Evolutionary conservation across 2,797 vertebrate genomes (phyloP).

Genomic region (Varecia variegata): DNA sequence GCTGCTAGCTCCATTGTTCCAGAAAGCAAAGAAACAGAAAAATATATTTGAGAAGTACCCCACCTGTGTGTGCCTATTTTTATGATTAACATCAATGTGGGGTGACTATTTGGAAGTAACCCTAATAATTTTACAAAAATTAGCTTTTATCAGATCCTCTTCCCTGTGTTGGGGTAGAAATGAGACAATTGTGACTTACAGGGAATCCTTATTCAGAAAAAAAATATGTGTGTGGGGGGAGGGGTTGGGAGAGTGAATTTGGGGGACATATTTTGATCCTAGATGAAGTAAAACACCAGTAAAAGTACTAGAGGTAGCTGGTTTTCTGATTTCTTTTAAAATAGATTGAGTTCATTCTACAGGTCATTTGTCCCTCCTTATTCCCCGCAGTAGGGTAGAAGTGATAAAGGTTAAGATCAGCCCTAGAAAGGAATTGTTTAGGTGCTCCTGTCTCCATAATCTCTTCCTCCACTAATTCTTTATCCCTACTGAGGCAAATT

Average conservation of each 20-base stretch:
- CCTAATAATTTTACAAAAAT: slow-evolving; percentile 21
- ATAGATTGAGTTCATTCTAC: neutral
- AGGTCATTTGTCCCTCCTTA: neutral
- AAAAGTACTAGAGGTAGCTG: neutral
- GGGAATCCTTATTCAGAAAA: neutral
- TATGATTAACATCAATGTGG: neutral
- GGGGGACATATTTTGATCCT: neutral
- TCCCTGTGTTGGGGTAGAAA: neutral
- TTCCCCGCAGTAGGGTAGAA: neutral
- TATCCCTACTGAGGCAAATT: neutral
- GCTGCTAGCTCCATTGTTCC: neutral
- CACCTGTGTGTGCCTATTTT: neutral
- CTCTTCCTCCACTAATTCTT: neutral
- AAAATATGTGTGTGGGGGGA: neutral
- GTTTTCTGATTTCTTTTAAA: slow-evolving; percentile 37
- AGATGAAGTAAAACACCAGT: neutral
- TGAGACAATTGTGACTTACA: neutral
- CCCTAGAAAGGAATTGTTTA: neutral
- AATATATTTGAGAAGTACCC: neutral
- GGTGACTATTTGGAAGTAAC: neutral
- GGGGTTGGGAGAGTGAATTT: neutral
- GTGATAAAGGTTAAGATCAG: neutral
- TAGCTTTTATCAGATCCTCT: neutral
- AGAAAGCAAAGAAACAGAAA: neutral
- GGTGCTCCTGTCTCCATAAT: neutral